phyloP scores from a whole-genome alignment of 1,140 invertebrate genomes.

The Saccostrea echinata region DNA sequence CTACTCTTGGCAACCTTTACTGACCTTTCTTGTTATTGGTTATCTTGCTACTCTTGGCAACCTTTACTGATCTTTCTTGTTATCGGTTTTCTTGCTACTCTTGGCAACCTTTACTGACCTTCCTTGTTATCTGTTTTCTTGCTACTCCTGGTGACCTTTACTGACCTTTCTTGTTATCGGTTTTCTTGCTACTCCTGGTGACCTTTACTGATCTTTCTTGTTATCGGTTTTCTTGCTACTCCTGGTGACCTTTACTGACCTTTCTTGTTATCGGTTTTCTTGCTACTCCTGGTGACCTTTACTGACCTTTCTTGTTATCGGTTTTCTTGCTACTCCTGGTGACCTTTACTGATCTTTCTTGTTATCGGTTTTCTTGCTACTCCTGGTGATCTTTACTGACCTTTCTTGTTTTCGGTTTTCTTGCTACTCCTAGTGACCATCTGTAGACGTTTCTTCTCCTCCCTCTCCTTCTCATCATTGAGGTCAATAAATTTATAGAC shows the following conservation, averaged over 20 bases:
- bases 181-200: background rate
- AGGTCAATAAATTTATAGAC: conserved; percentile 69
- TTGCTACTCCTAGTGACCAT: conserved; percentile 5
- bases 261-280: background rate
- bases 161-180: background rate
- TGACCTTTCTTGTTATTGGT: background rate
- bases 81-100: background rate
- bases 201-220: conserved; percentile 3
- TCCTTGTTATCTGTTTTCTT: background rate
- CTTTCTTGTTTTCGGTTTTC: background rate
- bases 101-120: background rate
- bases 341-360: conserved; percentile 15
- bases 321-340: background rate
- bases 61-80: background rate
- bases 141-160: no score
- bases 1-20: no score
- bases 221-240: background rate
- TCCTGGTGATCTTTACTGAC: background rate
- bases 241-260: conserved; percentile 7
- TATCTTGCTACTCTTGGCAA: background rate
- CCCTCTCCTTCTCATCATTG: conserved; percentile 39
- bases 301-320: conserved; percentile 11
- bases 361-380: background rate
- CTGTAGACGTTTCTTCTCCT: conserved; percentile 29
- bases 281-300: background rate